phyloP scores from a whole-genome alignment of 1,140 invertebrate species.

The Episyrphus balteatus region DNA sequence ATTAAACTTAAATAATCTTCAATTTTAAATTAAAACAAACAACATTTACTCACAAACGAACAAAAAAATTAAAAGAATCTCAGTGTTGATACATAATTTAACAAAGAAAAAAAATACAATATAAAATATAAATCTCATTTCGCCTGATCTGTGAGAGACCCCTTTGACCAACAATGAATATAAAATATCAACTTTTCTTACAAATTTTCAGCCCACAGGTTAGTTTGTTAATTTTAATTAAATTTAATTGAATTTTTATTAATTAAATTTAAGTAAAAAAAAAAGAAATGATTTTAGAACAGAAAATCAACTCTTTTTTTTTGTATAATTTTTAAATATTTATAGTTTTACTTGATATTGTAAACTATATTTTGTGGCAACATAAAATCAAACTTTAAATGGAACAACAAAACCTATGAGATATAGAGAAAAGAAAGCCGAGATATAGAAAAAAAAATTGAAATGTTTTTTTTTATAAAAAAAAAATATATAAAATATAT shows the following conservation, averaged over 20 bases:
- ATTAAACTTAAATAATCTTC: neutral
- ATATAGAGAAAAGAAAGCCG: slow-evolving; percentile 10
- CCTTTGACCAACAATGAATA: too few relatives aligned
- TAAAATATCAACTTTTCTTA: too few relatives aligned
- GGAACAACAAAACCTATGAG: slow-evolving; percentile 16
- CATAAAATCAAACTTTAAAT: slow-evolving; percentile 8
- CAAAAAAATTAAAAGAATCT: neutral
- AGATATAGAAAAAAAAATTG: slow-evolving; percentile 12
- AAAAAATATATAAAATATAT: slow-evolving; percentile 12
- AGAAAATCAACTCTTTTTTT: too few relatives aligned
- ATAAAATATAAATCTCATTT: too few relatives aligned
- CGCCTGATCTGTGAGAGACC: too few relatives aligned
- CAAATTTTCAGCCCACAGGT: too few relatives aligned
- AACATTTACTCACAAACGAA: slow-evolving; percentile 1
- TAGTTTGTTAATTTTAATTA: too few relatives aligned
- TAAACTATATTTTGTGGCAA: slow-evolving; percentile 6
- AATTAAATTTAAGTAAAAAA: too few relatives aligned
- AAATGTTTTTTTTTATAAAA: slow-evolving; percentile 12
- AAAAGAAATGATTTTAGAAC: too few relatives aligned
- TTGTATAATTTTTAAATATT: too few relatives aligned
- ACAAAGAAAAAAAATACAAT: neutral
- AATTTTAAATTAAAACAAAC: slow-evolving; percentile 1
- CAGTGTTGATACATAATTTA: neutral
- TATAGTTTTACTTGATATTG: slow-evolving; percentile 13
- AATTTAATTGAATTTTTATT: too few relatives aligned